These are phyloP conservation scores for Morpho achilles DNA, from an alignment of 2,888 invertebrate genomes.

Conservation along the genomic window DNA sequence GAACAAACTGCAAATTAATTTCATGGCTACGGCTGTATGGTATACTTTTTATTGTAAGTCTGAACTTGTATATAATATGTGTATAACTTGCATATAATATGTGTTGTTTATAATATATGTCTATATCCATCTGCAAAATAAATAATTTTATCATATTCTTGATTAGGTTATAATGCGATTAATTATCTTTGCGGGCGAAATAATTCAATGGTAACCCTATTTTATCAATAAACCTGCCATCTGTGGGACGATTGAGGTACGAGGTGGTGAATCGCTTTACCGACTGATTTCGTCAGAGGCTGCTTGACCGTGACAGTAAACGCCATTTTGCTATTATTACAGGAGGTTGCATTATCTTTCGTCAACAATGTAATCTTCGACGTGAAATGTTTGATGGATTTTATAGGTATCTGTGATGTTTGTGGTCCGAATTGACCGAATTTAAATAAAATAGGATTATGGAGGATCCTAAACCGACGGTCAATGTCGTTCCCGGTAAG, in stretches of 20 bases:
- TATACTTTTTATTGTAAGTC: too few relatives aligned
- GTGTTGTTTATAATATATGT: too few relatives aligned
- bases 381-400: slow-evolving; percentile 65
- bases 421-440: slow-evolving; percentile 41
- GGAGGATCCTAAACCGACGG: slow-evolving; percentile 64
- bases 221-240: slow-evolving; percentile 33
- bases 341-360: slow-evolving; percentile 70
- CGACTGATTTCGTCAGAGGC: slow-evolving; percentile 29
- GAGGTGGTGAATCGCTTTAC: slow-evolving; percentile 39
- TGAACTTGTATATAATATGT: too few relatives aligned
- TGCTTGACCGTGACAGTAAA: slow-evolving; percentile 44
- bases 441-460: slow-evolving; percentile 57
- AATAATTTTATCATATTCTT: too few relatives aligned
- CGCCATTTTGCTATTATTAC: slow-evolving; percentile 76
- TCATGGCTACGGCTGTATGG: too few relatives aligned
- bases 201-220: slow-evolving; percentile 1
- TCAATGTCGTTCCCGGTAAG: slow-evolving; percentile 71
- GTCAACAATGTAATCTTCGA: slow-evolving; percentile 68
- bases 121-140: too few relatives aligned
- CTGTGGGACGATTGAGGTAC: slow-evolving; percentile 28
- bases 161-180: too few relatives aligned
- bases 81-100: too few relatives aligned
- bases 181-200: too few relatives aligned
- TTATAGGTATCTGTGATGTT: slow-evolving; percentile 64
- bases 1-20: too few relatives aligned